Evolutionary conservation across 2,888 invertebrate species (phyloP), one percentile per base, ranked within the genome.

Genomic region (Scotopteryx bipunctaria): DNA sequence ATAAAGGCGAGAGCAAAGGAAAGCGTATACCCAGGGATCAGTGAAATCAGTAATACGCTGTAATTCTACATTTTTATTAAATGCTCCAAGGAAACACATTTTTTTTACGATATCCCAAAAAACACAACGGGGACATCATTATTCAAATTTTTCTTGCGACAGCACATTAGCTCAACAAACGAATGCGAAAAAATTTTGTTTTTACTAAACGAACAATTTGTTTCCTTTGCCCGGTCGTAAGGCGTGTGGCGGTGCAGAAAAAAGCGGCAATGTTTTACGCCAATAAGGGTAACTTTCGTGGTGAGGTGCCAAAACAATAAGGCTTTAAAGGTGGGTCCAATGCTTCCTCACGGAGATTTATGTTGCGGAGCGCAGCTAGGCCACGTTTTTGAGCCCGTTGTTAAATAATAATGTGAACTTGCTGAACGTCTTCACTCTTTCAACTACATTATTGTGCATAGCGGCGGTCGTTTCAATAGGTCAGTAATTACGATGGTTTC

Each of bases 231-330:
- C 36, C 36, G 41, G 33, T 40, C 43, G 32, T 61, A 56, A 57
- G 64, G 66, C 54, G 57, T 8, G 40, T 55, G 38, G 21, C 27
- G 52, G 64, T 54, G n/a, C n/a, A n/a, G 59, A 42, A 49, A 43
- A 57, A 61, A 46, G 36, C 49, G 64, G 63, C 64, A 69, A 74
- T 70, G 71, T 74, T 75, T 78, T 71, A 76, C 71, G 66, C 66
- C 74, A 71, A 72, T 71, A 73, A 69, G 71, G 72, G 69, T 67
- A 72, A 74, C 67, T 67, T 69, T 71, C 57, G 65, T 56, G 64
- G 66, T 57, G 63, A 71, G 68, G 71, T 71, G 67, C 56, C n/a
- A 70, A 72, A 72, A 74, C 70, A 76, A 76, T 73, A 69, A 61
- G 68, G 56, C 59, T 66, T 66, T 55, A 61, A 64, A 62, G 54